These are phyloP conservation scores for Chloroceryle amazona DNA, from an alignment of 2,797 vertebrate genomes.

Conservation along the genomic window DNA sequence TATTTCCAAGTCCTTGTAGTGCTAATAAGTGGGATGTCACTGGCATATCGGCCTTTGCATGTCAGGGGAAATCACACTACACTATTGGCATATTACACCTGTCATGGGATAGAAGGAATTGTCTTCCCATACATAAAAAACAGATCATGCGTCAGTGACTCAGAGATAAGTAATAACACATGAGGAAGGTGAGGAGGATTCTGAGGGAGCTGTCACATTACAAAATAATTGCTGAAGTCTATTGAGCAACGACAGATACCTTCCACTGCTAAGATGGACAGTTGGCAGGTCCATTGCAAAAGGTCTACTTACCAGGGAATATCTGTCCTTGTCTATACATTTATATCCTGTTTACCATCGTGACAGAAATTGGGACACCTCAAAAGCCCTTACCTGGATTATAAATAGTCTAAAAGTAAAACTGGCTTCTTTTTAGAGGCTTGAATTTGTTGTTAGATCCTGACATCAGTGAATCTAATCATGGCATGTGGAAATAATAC, in stretches of 20 bases:
- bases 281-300: neutral
- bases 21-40: neutral
- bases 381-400: neutral
- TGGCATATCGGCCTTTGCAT: neutral
- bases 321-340: neutral
- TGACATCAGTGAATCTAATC: neutral
- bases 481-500: neutral
- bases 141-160: neutral
- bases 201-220: neutral
- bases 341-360: neutral
- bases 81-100: neutral
- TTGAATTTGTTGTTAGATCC: neutral
- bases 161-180: neutral
- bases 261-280: neutral
- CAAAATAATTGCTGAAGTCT: neutral
- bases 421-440: neutral
- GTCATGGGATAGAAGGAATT: neutral
- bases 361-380: neutral
- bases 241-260: neutral
- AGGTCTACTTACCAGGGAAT: neutral
- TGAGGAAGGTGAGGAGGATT: neutral
- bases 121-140: neutral
- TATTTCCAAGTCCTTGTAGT: neutral
- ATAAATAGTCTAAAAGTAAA: neutral
- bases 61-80: neutral